These are phyloP conservation scores for Mechanitis mazaeus DNA, from an alignment of 2,888 invertebrate species.

Conservation along the genomic window DNA sequence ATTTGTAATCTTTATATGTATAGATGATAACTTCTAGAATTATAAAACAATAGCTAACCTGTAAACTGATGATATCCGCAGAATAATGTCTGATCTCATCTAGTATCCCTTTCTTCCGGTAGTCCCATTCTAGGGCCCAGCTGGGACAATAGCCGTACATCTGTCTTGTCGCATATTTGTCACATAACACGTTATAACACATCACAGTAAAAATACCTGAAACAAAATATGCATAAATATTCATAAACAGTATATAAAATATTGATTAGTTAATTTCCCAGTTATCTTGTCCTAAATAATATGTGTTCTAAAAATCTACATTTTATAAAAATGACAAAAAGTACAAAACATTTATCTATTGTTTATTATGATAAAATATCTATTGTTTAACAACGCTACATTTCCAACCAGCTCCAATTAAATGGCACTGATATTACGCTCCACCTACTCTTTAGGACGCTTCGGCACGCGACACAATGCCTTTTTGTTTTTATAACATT, in stretches of 20 bases:
- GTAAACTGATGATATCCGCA: conserved; percentile 96
- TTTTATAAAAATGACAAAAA: not conserved
- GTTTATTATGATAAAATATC: not conserved
- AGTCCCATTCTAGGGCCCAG: conserved; percentile 99
- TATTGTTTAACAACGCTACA: not conserved
- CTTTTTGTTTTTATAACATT: conserved; percentile 44
- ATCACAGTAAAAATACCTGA: conserved; percentile 98
- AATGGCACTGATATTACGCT: conserved; percentile 51
- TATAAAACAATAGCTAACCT: conserved; percentile 39
- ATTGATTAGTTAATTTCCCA: no score
- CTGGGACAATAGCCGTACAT: conserved; percentile 99
- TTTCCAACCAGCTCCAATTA: conserved; percentile 41
- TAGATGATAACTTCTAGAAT: no score
- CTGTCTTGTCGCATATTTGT: conserved; percentile 98
- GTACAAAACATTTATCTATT: not conserved
- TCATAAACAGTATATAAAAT: no score
- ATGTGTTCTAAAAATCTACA: not conserved
- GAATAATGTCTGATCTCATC: conserved; percentile 97
- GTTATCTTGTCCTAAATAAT: no score
- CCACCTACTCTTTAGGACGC: conserved; percentile 39
- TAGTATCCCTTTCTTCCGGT: conserved; percentile 97
- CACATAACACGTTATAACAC: conserved; percentile 99
- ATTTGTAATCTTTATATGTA: no score
- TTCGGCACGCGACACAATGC: conserved; percentile 52
- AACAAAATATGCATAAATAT: conserved; percentile 13